Percentiles rank a stretch among this genome's conserved stretches.
Conservation (phyloP, 2,888 invertebrate species). For the Apoderus coryli region DNA sequence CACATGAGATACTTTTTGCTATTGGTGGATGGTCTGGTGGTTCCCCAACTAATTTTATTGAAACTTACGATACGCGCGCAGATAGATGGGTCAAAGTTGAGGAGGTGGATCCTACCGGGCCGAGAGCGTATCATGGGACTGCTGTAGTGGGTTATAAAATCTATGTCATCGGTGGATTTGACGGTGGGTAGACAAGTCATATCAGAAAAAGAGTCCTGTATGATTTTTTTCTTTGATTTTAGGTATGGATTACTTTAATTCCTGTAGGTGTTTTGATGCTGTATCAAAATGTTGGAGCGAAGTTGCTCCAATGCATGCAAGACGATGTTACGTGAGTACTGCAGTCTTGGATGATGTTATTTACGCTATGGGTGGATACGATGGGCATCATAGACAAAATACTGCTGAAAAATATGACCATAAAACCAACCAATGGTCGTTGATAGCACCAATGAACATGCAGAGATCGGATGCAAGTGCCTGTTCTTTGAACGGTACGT, state of each 20-base stretch:
- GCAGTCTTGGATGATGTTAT: constrained; percentile 61
- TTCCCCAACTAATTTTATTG: constrained; percentile 62
- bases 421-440: constrained; percentile 73
- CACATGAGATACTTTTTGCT: constrained; percentile 78
- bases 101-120: constrained; percentile 69
- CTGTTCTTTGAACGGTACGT: constrained; percentile 70
- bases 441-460: constrained; percentile 76
- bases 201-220: background rate
- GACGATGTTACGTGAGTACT: constrained; percentile 77
- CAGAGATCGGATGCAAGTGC: constrained; percentile 86
- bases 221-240: background rate
- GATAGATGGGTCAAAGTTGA: constrained; percentile 78
- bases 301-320: constrained; percentile 79
- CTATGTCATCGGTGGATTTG: constrained; percentile 85
- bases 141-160: constrained; percentile 74
- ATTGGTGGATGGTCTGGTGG: constrained; percentile 70
- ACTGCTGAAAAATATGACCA: constrained; percentile 78
- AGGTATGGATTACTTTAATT: constrained; percentile 26
- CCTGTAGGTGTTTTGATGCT: constrained; percentile 59
- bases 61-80: constrained; percentile 79
- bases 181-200: constrained; percentile 52
- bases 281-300: constrained; percentile 75
- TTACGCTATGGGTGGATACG: constrained; percentile 81
- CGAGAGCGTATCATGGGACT: constrained; percentile 87
- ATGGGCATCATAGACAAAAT: constrained; percentile 73